These are phyloP conservation scores for Adelges cooleyi DNA, from an alignment of 1,140 invertebrate genomes.

Conservation along the genomic window DNA sequence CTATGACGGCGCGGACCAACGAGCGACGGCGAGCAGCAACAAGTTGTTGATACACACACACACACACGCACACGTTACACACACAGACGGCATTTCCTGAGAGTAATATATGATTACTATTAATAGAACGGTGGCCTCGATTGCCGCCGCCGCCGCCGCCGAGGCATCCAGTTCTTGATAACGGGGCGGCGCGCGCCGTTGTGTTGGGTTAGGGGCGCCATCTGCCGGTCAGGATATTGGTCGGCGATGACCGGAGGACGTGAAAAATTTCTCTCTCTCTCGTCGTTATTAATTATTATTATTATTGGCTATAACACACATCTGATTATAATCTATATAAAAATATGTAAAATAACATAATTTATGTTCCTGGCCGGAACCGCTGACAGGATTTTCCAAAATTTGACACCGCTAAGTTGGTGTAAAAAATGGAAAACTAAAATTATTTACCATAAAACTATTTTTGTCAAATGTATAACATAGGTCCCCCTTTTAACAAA, in stretches of 20 bases:
- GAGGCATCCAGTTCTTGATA: conserved; percentile 22
- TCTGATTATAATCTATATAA: too few relatives aligned
- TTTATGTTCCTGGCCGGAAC: too few relatives aligned
- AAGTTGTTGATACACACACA: neutral
- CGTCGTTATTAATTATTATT: too few relatives aligned
- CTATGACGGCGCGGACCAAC: neutral
- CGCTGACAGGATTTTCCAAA: too few relatives aligned
- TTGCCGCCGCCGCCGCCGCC: neutral
- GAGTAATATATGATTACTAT: conserved; percentile 26
- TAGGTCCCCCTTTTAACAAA: too few relatives aligned
- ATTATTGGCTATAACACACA: too few relatives aligned
- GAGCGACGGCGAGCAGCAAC: neutral
- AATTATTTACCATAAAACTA: too few relatives aligned
- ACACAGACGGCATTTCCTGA: conserved; percentile 2
- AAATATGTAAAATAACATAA: too few relatives aligned
- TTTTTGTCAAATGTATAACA: too few relatives aligned
- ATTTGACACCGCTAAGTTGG: too few relatives aligned
- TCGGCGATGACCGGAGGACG: neutral
- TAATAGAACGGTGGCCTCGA: conserved; percentile 25
- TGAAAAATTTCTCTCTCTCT: too few relatives aligned
- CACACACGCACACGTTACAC: neutral
- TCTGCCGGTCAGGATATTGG: neutral
- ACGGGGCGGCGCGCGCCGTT: neutral
- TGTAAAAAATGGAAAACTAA: too few relatives aligned
- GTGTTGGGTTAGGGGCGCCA: neutral